Evolutionary conservation across 2,797 vertebrate genomes (phyloP).

Genomic region (Propithecus perrieri): DNA sequence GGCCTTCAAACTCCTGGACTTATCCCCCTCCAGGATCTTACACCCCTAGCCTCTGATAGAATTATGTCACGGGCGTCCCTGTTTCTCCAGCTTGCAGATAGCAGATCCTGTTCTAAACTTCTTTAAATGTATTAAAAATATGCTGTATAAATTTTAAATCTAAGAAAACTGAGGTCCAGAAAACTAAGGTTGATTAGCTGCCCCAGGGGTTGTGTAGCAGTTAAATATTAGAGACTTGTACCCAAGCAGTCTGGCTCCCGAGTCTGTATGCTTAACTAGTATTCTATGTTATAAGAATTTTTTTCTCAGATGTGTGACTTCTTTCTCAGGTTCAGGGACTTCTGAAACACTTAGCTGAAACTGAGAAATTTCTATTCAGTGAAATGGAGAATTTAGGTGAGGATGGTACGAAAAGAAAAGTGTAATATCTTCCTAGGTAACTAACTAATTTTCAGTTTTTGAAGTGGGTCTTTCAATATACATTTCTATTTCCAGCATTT

Average conservation of each 20-base stretch:
- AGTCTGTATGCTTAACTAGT: not conserved
- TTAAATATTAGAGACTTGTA: not conserved
- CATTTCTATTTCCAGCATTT: not conserved
- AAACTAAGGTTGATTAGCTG: not conserved
- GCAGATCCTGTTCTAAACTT: not conserved
- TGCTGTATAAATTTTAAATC: not conserved
- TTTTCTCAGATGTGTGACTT: constrained; percentile 41
- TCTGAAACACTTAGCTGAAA: constrained; percentile 15
- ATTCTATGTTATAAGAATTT: not conserved
- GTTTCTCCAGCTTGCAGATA: not conserved
- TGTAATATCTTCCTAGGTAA: not conserved
- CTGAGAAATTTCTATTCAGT: constrained; percentile 39
- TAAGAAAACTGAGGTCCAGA: not conserved
- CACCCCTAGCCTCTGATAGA: not conserved
- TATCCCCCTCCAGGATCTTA: not conserved
- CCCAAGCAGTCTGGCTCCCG: not conserved
- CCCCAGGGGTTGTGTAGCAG: fast-evolving
- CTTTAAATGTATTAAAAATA: not conserved
- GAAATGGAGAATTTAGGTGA: not conserved
- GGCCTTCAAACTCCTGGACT: not conserved
- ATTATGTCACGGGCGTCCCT: not conserved
- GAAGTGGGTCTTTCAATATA: not conserved
- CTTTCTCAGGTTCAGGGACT: not conserved
- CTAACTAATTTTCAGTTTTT: not conserved
- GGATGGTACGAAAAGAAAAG: not conserved